Base-by-base conservation (phyloP, 2,113 vertebrate genomes). In the Sitta europaea region DNA sequence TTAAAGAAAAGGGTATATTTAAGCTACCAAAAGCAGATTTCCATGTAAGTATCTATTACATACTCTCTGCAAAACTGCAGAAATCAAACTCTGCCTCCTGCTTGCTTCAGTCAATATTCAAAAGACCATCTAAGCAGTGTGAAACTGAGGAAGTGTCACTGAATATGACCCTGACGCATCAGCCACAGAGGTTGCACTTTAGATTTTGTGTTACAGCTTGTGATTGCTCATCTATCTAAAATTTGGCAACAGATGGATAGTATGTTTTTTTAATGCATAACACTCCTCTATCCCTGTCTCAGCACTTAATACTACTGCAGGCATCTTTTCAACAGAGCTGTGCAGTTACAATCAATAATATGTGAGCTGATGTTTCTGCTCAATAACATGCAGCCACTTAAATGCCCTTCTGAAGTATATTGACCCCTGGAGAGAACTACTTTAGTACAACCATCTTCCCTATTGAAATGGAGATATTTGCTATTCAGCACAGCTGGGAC, bases 311-410 rank as follows among this genome's bases (percentile, higher is more conserved):
- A 67, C 63, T 88, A 36, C 75, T 88, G 72, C 72, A 93, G 82
- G 61, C 63, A 54, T 90, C 71, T 93, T 95, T 88, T 90, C 86
- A 74, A 80, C 74, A 83, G 92, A 96, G 55, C 88, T 5, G 4
- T 55, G 53, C 83, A 51, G 88, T 83, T 95, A 29, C 81, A 88
- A 96, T 96, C 96, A 84, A 94, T 96, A 92, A 80, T 94, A 84
- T 65, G 96, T 57, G 95, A 96, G 88, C 79, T 96, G 93, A 92
- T 96, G 85, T 92, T 95, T 95, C 92, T 91, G 82, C 71, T 97
- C 85, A 86, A 33, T 96, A 93, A 68, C 72, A 42, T 88, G 67
- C 11, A 88, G 67, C 67, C 90, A 84, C 93, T 96, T 90, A 94
- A 92, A 93, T 94, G 85, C 67, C 88, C 82, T 80, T 94, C 88